phyloP scores from a whole-genome alignment of 1,140 invertebrate genomes.

The Leptoteleia sp. region DNA sequence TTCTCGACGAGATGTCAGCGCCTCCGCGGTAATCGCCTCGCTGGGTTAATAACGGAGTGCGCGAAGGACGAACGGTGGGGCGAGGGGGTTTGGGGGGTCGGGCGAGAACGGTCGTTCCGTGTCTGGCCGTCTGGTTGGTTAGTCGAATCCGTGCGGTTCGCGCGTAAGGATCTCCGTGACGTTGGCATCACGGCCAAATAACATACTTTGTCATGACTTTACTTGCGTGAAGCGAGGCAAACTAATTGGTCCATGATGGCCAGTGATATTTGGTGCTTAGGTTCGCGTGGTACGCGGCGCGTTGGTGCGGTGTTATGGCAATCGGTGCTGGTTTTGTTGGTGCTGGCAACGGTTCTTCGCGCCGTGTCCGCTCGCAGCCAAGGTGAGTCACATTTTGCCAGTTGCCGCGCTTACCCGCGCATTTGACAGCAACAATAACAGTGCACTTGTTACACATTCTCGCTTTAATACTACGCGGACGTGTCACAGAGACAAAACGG shows the following conservation, averaged over 20 bases:
- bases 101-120: not conserved
- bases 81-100: no score
- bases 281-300: slow-evolving; percentile 55
- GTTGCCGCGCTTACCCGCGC: not conserved
- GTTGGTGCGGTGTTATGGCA: slow-evolving; percentile 68
- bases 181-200: slow-evolving; percentile 35
- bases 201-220: slow-evolving; percentile 68
- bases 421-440: slow-evolving; percentile 40
- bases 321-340: slow-evolving; percentile 69
- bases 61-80: not conserved
- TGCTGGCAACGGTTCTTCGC: slow-evolving; percentile 65
- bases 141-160: slow-evolving; percentile 71
- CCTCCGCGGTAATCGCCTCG: not conserved
- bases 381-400: slow-evolving; percentile 70
- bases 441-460: slow-evolving; percentile 32
- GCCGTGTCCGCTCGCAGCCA: slow-evolving; percentile 65
- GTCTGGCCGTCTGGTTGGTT: slow-evolving; percentile 67
- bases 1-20: not conserved
- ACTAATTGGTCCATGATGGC: slow-evolving; percentile 67
- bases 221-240: slow-evolving; percentile 64
- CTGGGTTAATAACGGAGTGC: slow-evolving; percentile 1
- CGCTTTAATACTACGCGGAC: not conserved
- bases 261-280: slow-evolving; percentile 72
- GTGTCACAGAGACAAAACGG: no score
- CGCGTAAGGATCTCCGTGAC: slow-evolving; percentile 48